Evolutionary conservation across 2,888 invertebrate species (phyloP).

Genomic region (Aethes cnicana): DNA sequence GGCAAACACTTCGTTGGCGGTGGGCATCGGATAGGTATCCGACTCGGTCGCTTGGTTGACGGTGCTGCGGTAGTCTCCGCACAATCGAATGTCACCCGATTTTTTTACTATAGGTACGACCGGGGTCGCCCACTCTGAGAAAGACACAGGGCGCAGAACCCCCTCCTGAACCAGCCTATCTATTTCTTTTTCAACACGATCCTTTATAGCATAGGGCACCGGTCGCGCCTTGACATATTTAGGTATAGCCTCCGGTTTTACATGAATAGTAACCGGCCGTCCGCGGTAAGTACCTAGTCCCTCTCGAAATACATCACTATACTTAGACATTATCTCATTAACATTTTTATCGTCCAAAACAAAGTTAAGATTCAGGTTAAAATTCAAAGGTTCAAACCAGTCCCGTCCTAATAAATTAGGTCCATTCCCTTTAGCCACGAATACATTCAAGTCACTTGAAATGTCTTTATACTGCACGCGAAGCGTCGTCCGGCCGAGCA

Average conservation of each 20-base stretch:
- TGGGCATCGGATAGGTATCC: constrained; percentile 37
- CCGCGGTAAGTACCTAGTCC: constrained; percentile 36
- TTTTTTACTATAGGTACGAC: constrained; percentile 39
- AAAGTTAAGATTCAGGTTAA: constrained; percentile 24
- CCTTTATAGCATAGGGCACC: constrained; percentile 37
- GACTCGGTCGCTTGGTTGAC: constrained; percentile 36
- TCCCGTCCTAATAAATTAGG: constrained; percentile 33
- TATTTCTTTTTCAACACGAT: constrained; percentile 35
- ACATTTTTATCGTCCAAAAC: not conserved
- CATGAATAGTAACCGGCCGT: constrained; percentile 35
- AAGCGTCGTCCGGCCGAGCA: constrained; percentile 31
- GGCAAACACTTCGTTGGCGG: constrained; percentile 35
- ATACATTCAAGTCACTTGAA: constrained; percentile 18
- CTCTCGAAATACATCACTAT: constrained; percentile 36
- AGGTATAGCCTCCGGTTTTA: constrained; percentile 36
- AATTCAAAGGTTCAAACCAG: constrained; percentile 28
- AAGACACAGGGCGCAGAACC: constrained; percentile 11
- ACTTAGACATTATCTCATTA: constrained; percentile 6
- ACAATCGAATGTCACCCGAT: constrained; percentile 34
- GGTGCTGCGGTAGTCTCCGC: constrained; percentile 36
- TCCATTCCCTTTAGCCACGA: constrained; percentile 29
- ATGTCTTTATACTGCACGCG: constrained; percentile 26
- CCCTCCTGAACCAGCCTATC: constrained; percentile 24
- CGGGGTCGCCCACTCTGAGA: constrained; percentile 41
- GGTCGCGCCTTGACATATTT: constrained; percentile 37